Evolutionary conservation across 2,888 invertebrate genomes (phyloP).

Genomic region (Oegoconia quadripuncta): DNA sequence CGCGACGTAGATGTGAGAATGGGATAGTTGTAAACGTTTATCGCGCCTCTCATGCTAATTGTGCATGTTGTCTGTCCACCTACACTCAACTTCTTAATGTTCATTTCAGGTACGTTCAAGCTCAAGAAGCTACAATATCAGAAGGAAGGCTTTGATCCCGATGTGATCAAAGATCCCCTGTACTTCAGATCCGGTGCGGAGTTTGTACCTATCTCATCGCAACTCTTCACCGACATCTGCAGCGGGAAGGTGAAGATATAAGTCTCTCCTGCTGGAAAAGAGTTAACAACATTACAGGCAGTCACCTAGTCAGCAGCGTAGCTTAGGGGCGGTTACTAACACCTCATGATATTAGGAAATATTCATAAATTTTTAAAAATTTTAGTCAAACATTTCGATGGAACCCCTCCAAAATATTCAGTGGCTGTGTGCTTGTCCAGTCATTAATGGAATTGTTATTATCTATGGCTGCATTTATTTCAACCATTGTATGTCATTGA

Average conservation of each 20-base stretch:
- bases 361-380: not conserved
- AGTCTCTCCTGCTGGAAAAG: slow-evolving; percentile 17
- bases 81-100: not conserved
- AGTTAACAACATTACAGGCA: slow-evolving; percentile 10
- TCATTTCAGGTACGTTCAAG: slow-evolving; percentile 90
- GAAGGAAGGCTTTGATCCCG: slow-evolving; percentile 89
- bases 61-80: not conserved
- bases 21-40: too few species aligned
- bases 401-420: not conserved
- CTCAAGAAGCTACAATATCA: slow-evolving; percentile 93
- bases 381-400: too few species aligned
- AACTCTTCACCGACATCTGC: slow-evolving; percentile 80
- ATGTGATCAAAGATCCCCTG: slow-evolving; percentile 84
- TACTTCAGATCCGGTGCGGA: slow-evolving; percentile 80
- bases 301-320: not conserved
- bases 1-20: too few species aligned
- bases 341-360: not conserved
- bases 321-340: not conserved
- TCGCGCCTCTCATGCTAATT: too few species aligned
- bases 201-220: slow-evolving; percentile 80
- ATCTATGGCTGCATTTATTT: too few species aligned
- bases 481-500: too few species aligned
- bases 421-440: not conserved
- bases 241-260: slow-evolving; percentile 67
- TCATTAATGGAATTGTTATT: too few species aligned